Conservation (phyloP, 2,113 vertebrate species). For the Zosterops hypoxanthus region DNA sequence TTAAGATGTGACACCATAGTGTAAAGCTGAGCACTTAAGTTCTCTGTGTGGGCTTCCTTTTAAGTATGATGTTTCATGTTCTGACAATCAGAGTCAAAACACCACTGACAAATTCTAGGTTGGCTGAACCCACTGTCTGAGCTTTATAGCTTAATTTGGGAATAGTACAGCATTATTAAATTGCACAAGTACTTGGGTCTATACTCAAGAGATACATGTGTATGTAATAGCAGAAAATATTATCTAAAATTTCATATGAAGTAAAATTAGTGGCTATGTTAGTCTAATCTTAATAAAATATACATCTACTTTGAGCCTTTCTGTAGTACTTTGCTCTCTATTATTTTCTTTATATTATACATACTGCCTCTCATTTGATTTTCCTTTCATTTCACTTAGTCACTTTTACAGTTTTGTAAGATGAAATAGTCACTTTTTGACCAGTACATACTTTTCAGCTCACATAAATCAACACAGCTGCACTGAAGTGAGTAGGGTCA, state of each 20-base stretch:
- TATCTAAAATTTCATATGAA: not conserved
- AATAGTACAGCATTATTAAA: not conserved
- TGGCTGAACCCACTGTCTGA: not conserved
- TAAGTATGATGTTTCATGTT: conserved; percentile 28
- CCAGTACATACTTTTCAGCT: not conserved
- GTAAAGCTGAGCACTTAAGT: not conserved
- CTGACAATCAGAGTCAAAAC: not conserved
- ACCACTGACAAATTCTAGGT: not conserved
- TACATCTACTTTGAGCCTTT: not conserved
- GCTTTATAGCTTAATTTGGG: not conserved
- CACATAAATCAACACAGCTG: conserved; percentile 25
- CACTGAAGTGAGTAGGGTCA: not conserved
- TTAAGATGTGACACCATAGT: not conserved
- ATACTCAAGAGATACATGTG: not conserved
- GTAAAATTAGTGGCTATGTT: not conserved
- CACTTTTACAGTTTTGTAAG: not conserved
- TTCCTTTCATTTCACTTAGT: not conserved
- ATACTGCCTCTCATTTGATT: not conserved
- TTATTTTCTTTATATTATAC: not conserved
- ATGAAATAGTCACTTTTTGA: conserved; percentile 2
- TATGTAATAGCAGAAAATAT: not conserved
- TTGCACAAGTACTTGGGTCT: not conserved
- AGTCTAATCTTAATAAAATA: conserved; percentile 6
- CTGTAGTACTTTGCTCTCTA: not conserved
- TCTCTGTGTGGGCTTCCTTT: not conserved